Evolutionary conservation across 2,888 invertebrate species (phyloP), one percentile per base, ranked within the genome.

Genomic region (Amiota communis): DNA sequence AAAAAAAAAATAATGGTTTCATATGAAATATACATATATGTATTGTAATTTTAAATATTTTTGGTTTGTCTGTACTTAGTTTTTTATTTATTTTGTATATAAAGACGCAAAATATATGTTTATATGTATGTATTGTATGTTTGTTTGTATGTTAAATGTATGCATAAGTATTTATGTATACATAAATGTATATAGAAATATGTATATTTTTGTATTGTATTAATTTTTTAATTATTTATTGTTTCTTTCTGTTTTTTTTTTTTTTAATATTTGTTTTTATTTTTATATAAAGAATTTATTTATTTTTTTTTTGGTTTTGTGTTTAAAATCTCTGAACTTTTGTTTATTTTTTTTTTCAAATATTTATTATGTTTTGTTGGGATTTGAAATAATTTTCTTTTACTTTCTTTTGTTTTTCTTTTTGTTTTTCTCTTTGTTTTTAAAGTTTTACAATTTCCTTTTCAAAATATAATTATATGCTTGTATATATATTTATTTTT

Each of bases 51-150:
- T 68, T 23, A n/a, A n/a, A n/a, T 12, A 53, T 51, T 51, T 68
- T 51, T 53, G 11, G 10, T 6, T 51, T 51, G 23, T 23, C 23
- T 2, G 23, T 53, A 65, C 4, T 65, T 15, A 49, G n/a, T 64
- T 51, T 53, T 23, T 71, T 71, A 9, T 51, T 20, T 36, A 11
- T 48, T 68, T 75, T 77, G 80, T 81, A 77, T 84, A 83, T 79
- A 80, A 81, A 81, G 79, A 79, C 84, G 85, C 86, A 86, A 82
- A 86, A 82, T 82, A 86, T 83, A 81, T 78, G 72, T 76, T 74
- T 76, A 73, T 71, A 59, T 70, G 36, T 73, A 70, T 72, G 61
- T 74, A 70, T n/a, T 75, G 64, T 77, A 61, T 56, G 67, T 72
- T 78, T 53, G 71, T 71, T 76, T 73, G 63, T 70, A 49, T 77